A percentile compares a stretch with the other conserved stretches of the same genome.
Conservation (phyloP, 1,140 invertebrate species). For the Drosophila sp. region DNA sequence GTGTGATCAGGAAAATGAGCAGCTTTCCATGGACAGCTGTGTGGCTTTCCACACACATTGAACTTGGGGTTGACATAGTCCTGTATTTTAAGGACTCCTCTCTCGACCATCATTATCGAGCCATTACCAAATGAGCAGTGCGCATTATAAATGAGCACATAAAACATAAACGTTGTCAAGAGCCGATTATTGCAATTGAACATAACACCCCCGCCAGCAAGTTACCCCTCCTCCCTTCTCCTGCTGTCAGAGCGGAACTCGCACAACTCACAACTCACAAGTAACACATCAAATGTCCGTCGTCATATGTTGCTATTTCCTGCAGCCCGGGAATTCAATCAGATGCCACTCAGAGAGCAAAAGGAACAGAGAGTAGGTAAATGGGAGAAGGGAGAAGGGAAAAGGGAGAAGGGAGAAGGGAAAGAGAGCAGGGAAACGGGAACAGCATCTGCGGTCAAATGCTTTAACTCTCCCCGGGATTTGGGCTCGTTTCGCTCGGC, state of each 20-base stretch:
- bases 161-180: constrained; percentile 80
- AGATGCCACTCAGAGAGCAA: too few species aligned
- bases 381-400: too few species aligned
- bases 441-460: constrained; percentile 71
- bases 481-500: constrained; percentile 70
- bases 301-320: constrained; percentile 76
- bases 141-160: constrained; percentile 81
- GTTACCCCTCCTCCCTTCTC: background rate
- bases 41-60: constrained; percentile 50
- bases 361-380: too few species aligned
- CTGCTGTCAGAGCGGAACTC: constrained; percentile 3
- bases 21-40: constrained; percentile 49
- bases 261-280: constrained; percentile 4
- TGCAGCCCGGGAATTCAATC: constrained; percentile 58
- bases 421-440: background rate
- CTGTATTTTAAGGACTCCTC: constrained; percentile 65
- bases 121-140: constrained; percentile 79
- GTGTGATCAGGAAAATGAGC: constrained; percentile 17
- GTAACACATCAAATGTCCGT: background rate
- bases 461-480: constrained; percentile 76
- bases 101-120: constrained; percentile 68
- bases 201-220: constrained; percentile 61
- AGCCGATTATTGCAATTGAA: constrained; percentile 79
- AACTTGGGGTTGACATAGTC: constrained; percentile 32
- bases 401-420: too few species aligned